phyloP scores from a whole-genome alignment of 2,888 invertebrate species.

The Cerceris ruficornis region DNA sequence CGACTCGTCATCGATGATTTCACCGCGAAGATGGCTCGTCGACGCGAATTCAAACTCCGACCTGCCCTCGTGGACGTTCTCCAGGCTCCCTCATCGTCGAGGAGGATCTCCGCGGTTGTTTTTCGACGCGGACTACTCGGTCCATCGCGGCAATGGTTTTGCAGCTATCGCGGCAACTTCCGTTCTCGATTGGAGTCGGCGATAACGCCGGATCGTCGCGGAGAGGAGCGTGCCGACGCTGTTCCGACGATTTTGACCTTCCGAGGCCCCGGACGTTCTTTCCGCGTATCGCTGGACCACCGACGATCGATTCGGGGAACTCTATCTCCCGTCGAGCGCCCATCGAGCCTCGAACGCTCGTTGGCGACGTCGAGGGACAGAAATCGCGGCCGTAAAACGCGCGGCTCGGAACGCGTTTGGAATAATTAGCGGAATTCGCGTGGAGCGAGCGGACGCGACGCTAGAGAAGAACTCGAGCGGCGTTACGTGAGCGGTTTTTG shows the following conservation, averaged over 20 bases:
- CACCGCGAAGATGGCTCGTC: slow-evolving; percentile 65
- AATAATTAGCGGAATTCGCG: not conserved
- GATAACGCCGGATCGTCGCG: slow-evolving; percentile 22
- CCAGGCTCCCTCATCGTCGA: not conserved
- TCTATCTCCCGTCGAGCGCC: no score
- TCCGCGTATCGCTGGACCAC: no score
- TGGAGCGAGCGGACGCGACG: slow-evolving; percentile 16
- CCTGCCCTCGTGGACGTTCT: no score
- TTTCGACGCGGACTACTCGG: not conserved
- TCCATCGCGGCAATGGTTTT: not conserved
- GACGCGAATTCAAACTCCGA: slow-evolving; percentile 38
- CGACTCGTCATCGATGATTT: slow-evolving; percentile 71
- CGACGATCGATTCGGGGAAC: no score
- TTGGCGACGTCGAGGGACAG: no score
- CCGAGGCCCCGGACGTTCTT: no score
- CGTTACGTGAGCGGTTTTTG: slow-evolving; percentile 32
- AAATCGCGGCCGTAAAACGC: no score
- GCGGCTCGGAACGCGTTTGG: no score
- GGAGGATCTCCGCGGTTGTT: not conserved
- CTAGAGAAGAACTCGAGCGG: slow-evolving; percentile 6
- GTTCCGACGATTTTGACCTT: not conserved
- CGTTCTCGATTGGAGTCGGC: slow-evolving; percentile 43
- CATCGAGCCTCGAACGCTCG: no score
- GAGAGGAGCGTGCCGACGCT: not conserved
- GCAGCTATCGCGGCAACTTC: slow-evolving; percentile 51